Percentiles rank a stretch among this genome's conserved stretches.
Evolutionary conservation across 2,797 vertebrate species (phyloP).

Genomic region (Falco columbarius): DNA sequence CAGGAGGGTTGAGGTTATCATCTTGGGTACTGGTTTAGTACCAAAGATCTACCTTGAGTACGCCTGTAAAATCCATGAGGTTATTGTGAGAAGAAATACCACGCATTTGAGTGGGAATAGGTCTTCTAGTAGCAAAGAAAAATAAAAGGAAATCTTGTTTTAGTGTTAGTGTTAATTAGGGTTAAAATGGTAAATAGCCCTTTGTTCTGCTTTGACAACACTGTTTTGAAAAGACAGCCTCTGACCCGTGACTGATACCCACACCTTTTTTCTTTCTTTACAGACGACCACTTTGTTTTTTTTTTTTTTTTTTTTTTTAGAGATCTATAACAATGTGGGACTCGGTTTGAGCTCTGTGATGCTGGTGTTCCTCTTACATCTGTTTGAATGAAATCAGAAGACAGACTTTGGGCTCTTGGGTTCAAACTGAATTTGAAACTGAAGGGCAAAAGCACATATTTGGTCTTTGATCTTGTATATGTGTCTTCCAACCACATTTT

Average conservation of each 20-base stretch:
- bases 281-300: background rate
- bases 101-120: background rate
- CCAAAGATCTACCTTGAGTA: background rate
- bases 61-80: background rate
- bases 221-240: background rate
- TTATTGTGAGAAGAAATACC: background rate
- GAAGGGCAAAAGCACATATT: background rate
- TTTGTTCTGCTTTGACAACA: background rate
- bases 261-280: background rate
- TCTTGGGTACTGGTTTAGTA: background rate
- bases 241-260: background rate
- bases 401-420: background rate
- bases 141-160: background rate
- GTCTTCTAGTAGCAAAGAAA: background rate
- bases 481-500: background rate
- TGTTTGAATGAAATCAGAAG: background rate
- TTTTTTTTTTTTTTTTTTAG: background rate
- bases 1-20: background rate
- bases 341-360: background rate
- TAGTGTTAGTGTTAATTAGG: background rate
- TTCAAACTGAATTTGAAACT: constrained; percentile 2
- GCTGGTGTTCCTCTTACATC: background rate
- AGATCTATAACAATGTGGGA: background rate
- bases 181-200: background rate
- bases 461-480: background rate